Evolutionary conservation across 1,140 invertebrate species (phyloP).

Genomic region (Drosophila dunni): DNA sequence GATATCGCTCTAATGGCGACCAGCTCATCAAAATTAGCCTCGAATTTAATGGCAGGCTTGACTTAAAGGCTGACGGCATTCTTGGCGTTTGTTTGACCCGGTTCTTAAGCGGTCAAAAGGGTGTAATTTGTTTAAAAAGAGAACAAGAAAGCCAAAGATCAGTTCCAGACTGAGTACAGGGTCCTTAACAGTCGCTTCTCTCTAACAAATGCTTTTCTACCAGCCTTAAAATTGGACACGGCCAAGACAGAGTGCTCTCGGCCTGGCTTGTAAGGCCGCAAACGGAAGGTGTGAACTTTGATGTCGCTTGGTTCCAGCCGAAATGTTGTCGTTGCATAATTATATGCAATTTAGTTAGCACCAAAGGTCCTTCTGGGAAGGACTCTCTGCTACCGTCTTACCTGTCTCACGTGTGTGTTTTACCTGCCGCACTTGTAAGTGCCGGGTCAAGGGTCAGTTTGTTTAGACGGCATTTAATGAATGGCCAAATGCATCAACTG

Average conservation of each 20-base stretch:
- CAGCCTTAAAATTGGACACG: conserved; percentile 51
- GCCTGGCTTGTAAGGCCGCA: not conserved
- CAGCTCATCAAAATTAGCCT: conserved; percentile 51
- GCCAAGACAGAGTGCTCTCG: conserved; percentile 36
- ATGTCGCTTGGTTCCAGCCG: conserved; percentile 17
- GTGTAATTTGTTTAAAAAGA: too few species aligned
- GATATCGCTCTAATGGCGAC: conserved; percentile 73
- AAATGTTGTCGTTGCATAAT: conserved; percentile 73
- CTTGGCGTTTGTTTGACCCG: not conserved
- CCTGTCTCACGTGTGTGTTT: not conserved
- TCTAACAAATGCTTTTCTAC: too few species aligned
- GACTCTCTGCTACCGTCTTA: conserved; percentile 11
- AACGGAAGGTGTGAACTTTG: conserved; percentile 65
- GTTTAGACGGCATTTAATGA: not conserved
- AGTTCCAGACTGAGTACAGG: too few species aligned
- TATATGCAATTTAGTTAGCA: conserved; percentile 73
- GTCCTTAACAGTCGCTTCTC: too few species aligned
- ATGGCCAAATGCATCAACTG: not conserved
- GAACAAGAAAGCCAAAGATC: too few species aligned
- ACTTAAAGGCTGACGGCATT: conserved; percentile 13
- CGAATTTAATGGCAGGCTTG: conserved; percentile 54
- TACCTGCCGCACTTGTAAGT: not conserved
- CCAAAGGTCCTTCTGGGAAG: conserved; percentile 61
- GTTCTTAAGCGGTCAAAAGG: too few species aligned
- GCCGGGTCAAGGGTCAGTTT: not conserved